Conservation (phyloP, 2,888 invertebrate genomes). For the Globia sparganii region DNA sequence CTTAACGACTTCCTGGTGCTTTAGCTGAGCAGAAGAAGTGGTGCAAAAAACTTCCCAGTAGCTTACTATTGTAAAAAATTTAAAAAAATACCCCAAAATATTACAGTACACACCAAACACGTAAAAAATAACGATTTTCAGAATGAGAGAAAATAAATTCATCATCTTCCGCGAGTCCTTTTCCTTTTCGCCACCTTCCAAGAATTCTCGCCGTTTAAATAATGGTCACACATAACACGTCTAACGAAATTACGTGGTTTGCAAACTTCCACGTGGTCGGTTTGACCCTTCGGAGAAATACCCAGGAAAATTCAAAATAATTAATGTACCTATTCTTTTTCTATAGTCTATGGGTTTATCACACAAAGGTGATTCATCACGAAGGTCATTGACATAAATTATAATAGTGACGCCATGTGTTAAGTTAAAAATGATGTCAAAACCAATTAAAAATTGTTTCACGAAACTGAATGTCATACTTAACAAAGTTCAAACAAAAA, state of each 20-base stretch:
- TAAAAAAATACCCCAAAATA: not conserved
- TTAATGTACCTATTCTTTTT: not conserved
- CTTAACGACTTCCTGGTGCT: not conserved
- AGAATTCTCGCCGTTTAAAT: not conserved
- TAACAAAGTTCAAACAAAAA: no score
- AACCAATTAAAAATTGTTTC: constrained; percentile 15
- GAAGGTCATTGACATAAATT: constrained; percentile 18
- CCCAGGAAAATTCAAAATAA: not conserved
- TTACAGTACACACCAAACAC: no score
- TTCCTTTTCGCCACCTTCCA: not conserved
- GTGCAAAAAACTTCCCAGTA: not conserved
- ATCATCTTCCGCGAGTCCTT: no score
- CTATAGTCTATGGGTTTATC: not conserved
- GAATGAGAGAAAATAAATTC: not conserved
- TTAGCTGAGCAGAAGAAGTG: not conserved
- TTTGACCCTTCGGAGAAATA: not conserved
- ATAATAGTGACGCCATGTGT: not conserved
- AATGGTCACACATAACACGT: not conserved
- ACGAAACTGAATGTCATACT: not conserved
- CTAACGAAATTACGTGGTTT: not conserved
- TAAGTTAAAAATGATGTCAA: constrained; percentile 6
- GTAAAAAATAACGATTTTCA: not conserved
- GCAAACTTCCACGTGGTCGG: not conserved
- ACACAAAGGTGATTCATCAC: not conserved
- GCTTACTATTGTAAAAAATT: not conserved